phyloP scores from a whole-genome alignment of 2,113 vertebrate genomes.

The Caretta caretta region DNA sequence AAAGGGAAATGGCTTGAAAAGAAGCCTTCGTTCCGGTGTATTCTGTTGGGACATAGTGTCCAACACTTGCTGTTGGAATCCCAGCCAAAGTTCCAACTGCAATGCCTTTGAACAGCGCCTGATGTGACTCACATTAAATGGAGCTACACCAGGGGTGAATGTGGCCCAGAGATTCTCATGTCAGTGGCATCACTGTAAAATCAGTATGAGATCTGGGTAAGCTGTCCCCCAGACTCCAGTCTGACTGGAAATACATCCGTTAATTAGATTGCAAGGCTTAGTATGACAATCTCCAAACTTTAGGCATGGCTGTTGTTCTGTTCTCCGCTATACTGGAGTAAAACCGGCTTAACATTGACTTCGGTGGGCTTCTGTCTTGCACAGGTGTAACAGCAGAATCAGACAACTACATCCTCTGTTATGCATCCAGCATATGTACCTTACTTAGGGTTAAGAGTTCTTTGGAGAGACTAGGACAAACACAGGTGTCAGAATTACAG shows the following conservation, averaged over 20 bases:
- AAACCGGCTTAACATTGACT: neutral
- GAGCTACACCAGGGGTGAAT: neutral
- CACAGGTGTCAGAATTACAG: neutral
- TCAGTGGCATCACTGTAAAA: neutral
- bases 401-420: neutral
- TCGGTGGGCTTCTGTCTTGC: neutral
- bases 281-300: neutral
- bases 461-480: neutral
- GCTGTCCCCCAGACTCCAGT: neutral
- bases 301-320: neutral
- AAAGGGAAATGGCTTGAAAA: neutral
- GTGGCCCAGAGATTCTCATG: neutral
- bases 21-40: neutral
- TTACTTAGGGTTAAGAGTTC: neutral
- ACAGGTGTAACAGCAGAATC: neutral
- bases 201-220: neutral
- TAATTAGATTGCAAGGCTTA: neutral
- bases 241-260: neutral
- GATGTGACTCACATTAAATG: neutral
- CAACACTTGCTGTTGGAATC: neutral
- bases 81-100: neutral
- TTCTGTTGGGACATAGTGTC: neutral
- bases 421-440: neutral
- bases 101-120: neutral
- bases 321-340: neutral